Percentiles rank a stretch among this genome's conserved stretches.
Conservation (phyloP, 2,113 vertebrate species). For the Delphinapterus leucas region DNA sequence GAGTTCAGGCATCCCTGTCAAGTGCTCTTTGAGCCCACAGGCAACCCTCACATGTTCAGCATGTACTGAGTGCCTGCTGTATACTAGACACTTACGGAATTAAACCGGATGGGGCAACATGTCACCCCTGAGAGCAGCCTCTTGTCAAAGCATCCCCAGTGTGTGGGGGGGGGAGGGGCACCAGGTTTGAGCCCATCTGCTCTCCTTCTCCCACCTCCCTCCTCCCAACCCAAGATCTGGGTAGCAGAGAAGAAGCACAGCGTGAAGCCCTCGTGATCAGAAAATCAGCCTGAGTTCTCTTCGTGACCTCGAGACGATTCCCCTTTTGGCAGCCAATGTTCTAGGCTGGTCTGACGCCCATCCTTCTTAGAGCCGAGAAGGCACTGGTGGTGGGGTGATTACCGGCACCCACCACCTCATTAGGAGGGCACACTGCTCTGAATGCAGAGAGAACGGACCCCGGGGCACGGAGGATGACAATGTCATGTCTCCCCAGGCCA, state of each 20-base stretch:
- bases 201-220: no score
- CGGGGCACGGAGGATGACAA: neutral
- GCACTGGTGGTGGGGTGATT: neutral
- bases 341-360: neutral
- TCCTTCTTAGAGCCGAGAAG: neutral
- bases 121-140: neutral
- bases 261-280: neutral
- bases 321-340: neutral
- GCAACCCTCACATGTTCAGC: neutral
- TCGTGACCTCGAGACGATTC: neutral
- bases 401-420: neutral
- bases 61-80: neutral
- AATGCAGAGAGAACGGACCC: neutral
- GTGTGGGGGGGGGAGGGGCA: accelerated
- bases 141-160: neutral
- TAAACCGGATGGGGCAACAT: neutral
- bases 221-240: neutral
- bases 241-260: neutral
- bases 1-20: neutral
- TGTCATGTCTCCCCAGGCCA: neutral
- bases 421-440: slow-evolving; percentile 7
- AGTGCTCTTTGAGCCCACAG: neutral
- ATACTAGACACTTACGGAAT: neutral
- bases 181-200: neutral
- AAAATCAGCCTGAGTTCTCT: neutral